Evolutionary conservation across 2,888 invertebrate genomes (phyloP).

Genomic region (Tanypteryx hageni): DNA sequence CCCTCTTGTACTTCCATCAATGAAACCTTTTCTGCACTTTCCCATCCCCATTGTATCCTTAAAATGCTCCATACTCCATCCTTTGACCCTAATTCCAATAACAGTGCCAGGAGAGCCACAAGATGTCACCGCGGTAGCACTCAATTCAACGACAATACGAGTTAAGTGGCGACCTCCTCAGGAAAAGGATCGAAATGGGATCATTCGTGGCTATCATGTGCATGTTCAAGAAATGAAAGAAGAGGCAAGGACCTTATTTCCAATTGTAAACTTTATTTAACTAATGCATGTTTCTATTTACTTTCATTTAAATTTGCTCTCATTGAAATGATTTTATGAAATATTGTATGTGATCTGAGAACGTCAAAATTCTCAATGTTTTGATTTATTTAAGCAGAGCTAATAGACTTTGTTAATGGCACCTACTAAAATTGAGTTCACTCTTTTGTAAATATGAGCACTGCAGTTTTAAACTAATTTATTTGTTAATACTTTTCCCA

Average conservation of each 20-base stretch:
- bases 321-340: not conserved
- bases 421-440: not conserved
- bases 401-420: too few relatives aligned
- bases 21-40: not conserved
- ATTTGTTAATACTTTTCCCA: slow-evolving; percentile 33
- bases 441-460: not conserved
- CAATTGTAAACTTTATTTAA: not conserved
- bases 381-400: too few relatives aligned
- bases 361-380: too few relatives aligned
- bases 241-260: slow-evolving; percentile 79
- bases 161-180: slow-evolving; percentile 97
- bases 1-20: not conserved
- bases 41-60: not conserved
- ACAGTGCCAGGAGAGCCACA: slow-evolving; percentile 98
- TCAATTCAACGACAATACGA: slow-evolving; percentile 97
- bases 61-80: not conserved
- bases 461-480: not conserved
- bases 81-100: slow-evolving; percentile 70
- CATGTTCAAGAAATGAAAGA: slow-evolving; percentile 94
- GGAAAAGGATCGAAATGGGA: slow-evolving; percentile 94
- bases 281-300: not conserved
- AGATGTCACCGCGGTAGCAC: slow-evolving; percentile 90
- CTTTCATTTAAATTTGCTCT: not conserved
- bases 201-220: slow-evolving; percentile 97
- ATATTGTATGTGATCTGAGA: not conserved